Evolutionary conservation across 1,140 invertebrate species (phyloP).

Genomic region (Tetramorium alpestre): DNA sequence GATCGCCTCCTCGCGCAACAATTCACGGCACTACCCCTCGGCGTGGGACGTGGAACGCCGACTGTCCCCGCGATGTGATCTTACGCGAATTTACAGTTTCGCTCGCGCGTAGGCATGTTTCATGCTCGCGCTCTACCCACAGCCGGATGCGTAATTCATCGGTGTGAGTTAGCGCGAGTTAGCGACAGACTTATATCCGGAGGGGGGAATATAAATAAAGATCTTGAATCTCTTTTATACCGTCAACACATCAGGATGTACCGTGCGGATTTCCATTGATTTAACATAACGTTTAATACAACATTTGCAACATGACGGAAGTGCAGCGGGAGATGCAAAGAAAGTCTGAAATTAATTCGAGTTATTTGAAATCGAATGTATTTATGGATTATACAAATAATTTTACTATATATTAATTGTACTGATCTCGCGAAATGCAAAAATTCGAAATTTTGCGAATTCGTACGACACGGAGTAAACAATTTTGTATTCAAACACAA

Average conservation of each 20-base stretch:
- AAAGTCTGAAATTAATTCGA: not conserved
- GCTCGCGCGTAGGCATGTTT: conserved; percentile 50
- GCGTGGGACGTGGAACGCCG: conserved; percentile 57
- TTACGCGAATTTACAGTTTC: conserved; percentile 67
- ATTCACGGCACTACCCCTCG: conserved; percentile 17
- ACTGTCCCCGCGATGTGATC: conserved; percentile 60
- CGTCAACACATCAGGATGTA: not conserved
- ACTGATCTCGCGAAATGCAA: not conserved
- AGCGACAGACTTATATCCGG: not conserved
- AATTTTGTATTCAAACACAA: not conserved
- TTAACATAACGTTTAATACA: not conserved
- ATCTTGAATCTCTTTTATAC: not conserved
- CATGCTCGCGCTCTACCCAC: conserved; percentile 17
- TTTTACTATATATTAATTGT: not conserved
- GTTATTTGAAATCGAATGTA: not conserved
- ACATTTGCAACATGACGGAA: not conserved
- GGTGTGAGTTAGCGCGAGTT: conserved; percentile 12
- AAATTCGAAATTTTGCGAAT: not conserved
- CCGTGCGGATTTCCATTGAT: not conserved
- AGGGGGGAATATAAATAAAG: not conserved
- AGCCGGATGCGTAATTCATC: conserved; percentile 52
- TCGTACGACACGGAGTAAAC: not conserved
- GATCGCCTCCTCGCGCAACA: conserved; percentile 44
- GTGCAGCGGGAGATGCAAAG: not conserved
- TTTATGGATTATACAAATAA: not conserved